Evolutionary conservation across 2,113 vertebrate genomes (phyloP).

Genomic region (Ailurus styani): DNA sequence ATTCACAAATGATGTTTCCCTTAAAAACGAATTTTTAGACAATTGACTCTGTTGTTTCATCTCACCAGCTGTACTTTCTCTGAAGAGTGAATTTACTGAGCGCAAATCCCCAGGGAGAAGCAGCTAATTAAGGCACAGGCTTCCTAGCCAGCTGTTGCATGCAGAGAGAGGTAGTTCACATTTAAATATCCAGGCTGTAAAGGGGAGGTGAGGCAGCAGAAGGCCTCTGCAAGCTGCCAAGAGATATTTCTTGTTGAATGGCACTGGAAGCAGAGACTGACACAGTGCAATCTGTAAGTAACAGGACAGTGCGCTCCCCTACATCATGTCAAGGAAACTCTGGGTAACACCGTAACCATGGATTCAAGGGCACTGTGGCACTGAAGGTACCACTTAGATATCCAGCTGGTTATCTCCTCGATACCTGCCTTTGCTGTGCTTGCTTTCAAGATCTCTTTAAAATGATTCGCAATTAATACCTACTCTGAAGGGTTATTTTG

Average conservation of each 20-base stretch:
- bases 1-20: not conserved
- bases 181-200: conserved; percentile 66
- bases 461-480: not conserved
- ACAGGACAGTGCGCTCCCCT: not conserved
- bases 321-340: not conserved
- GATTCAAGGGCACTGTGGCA: not conserved
- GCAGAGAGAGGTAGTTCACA: conserved; percentile 42
- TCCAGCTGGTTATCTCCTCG: not conserved
- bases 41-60: conserved; percentile 56
- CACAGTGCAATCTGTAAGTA: not conserved
- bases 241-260: conserved; percentile 50
- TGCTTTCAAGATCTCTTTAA: not conserved
- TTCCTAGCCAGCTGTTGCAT: conserved; percentile 77
- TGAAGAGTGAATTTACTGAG: conserved; percentile 75
- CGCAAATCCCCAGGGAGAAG: conserved; percentile 71
- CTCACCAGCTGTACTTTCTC: conserved; percentile 61
- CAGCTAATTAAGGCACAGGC: conserved; percentile 76
- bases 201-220: not conserved
- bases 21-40: conserved; percentile 38
- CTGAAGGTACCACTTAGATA: not conserved
- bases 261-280: not conserved
- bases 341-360: not conserved
- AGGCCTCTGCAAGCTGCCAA: conserved; percentile 32
- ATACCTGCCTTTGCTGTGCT: not conserved
- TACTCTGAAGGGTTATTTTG: not conserved